These are phyloP conservation scores for Istiophorus platypterus DNA, from an alignment of 2,113 vertebrate genomes.

Conservation along the genomic window DNA sequence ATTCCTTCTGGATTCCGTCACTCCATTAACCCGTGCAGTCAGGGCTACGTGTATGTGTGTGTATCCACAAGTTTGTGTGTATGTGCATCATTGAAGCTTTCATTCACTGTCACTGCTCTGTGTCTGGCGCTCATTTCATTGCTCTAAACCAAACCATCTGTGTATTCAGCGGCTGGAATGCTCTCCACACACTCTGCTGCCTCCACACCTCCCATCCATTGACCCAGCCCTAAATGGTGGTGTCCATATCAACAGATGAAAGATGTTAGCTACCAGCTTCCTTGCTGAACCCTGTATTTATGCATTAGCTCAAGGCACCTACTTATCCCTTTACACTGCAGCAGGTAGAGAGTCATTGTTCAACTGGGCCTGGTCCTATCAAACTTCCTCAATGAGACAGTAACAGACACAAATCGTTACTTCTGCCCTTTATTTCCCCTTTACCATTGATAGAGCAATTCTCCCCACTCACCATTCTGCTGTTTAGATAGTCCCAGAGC, in stretches of 20 bases:
- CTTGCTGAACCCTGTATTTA: slow-evolving; percentile 54
- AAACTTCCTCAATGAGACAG: slow-evolving; percentile 43
- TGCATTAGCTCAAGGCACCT: slow-evolving; percentile 48
- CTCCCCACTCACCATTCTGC: slow-evolving; percentile 2
- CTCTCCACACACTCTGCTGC: slow-evolving; percentile 48
- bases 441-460: slow-evolving; percentile 36
- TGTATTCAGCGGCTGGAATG: slow-evolving; percentile 73
- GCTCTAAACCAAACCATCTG: slow-evolving; percentile 82
- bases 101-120: slow-evolving; percentile 77
- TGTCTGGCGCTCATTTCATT: slow-evolving; percentile 80
- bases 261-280: slow-evolving; percentile 75
- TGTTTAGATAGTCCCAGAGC: slow-evolving; percentile 39
- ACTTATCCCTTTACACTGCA: slow-evolving; percentile 12
- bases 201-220: slow-evolving; percentile 71
- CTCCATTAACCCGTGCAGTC: slow-evolving; percentile 72
- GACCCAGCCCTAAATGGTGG: slow-evolving; percentile 73
- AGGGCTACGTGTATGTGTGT: slow-evolving; percentile 26
- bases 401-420: slow-evolving; percentile 21
- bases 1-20: slow-evolving; percentile 81
- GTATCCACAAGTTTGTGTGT: slow-evolving; percentile 40
- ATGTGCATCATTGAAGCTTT: slow-evolving; percentile 67
- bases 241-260: slow-evolving; percentile 78
- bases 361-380: slow-evolving; percentile 26
- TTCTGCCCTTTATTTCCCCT: slow-evolving; percentile 23
- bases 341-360: slow-evolving; percentile 30